Evolutionary conservation across 2,113 vertebrate species (phyloP).

Genomic region (Urocitellus parryii): DNA sequence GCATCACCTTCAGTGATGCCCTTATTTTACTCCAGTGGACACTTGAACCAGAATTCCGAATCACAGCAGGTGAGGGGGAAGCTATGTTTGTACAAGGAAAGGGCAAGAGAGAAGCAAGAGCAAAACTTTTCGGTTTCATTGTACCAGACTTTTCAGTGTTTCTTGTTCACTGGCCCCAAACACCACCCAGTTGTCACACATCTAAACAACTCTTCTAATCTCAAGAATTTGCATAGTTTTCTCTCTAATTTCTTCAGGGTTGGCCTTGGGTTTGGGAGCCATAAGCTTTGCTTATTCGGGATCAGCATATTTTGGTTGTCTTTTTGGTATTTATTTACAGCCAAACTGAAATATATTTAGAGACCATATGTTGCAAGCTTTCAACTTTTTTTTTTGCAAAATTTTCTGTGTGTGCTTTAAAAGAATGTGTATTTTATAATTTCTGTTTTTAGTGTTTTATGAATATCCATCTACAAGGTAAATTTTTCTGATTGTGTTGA

Average conservation of each 20-base stretch:
- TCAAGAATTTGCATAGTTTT: neutral
- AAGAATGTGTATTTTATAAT: neutral
- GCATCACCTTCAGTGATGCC: neutral
- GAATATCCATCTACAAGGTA: neutral
- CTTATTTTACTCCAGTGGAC: neutral
- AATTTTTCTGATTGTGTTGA: neutral
- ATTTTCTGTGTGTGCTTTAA: neutral
- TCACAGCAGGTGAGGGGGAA: neutral
- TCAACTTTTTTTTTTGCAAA: neutral
- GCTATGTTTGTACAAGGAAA: neutral
- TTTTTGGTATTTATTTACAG: conserved; percentile 24
- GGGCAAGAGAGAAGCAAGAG: neutral
- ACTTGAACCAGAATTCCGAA: neutral
- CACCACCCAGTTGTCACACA: neutral
- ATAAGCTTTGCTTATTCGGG: neutral
- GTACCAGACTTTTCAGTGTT: neutral
- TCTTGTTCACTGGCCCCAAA: neutral
- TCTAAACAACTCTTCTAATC: neutral
- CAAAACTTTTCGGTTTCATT: neutral
- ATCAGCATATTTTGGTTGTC: neutral
- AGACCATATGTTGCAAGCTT: neutral
- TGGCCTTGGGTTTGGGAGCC: neutral
- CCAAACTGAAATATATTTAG: neutral
- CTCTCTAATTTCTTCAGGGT: neutral
- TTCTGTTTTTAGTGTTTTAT: neutral